Conservation (phyloP, 2,888 invertebrate species). For the Parnassius glacialis region DNA sequence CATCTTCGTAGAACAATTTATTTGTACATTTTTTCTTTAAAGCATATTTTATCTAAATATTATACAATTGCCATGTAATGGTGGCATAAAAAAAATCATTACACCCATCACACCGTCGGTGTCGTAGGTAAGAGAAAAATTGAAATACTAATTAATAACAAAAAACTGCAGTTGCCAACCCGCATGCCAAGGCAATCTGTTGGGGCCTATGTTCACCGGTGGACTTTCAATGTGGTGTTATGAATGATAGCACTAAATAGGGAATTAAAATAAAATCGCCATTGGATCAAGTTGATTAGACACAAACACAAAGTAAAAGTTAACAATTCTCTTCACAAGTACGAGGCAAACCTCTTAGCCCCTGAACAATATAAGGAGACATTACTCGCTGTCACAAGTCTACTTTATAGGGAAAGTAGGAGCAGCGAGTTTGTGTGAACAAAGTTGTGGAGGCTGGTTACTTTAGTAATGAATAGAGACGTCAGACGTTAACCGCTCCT, state of each 20-base stretch:
- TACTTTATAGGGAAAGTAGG: constrained; percentile 77
- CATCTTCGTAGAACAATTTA: too few species aligned
- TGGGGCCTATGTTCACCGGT: too few species aligned
- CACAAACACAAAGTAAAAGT: constrained; percentile 61
- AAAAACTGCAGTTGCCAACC: too few species aligned
- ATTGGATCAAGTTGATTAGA: constrained; percentile 57
- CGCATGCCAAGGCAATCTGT: too few species aligned
- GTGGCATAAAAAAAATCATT: too few species aligned
- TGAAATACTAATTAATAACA: too few species aligned
- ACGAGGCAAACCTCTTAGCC: constrained; percentile 76
- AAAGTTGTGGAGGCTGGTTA: constrained; percentile 70
- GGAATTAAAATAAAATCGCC: constrained; percentile 39
- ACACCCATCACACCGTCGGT: too few species aligned
- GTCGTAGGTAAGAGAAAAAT: too few species aligned
- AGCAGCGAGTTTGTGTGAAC: constrained; percentile 66
- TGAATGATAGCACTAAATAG: too few species aligned
- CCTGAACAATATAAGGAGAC: constrained; percentile 79
- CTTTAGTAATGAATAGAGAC: constrained; percentile 77
- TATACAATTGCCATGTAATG: neutral
- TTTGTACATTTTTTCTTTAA: neutral
- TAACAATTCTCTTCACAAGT: constrained; percentile 73
- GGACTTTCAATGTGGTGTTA: too few species aligned
- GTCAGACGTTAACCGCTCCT: constrained; percentile 67
- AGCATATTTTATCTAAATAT: too few species aligned
- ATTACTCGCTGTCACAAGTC: constrained; percentile 79